Base-by-base conservation (phyloP, 64 coral and sea anemone species). In the Dendronephthya gigantea region DNA sequence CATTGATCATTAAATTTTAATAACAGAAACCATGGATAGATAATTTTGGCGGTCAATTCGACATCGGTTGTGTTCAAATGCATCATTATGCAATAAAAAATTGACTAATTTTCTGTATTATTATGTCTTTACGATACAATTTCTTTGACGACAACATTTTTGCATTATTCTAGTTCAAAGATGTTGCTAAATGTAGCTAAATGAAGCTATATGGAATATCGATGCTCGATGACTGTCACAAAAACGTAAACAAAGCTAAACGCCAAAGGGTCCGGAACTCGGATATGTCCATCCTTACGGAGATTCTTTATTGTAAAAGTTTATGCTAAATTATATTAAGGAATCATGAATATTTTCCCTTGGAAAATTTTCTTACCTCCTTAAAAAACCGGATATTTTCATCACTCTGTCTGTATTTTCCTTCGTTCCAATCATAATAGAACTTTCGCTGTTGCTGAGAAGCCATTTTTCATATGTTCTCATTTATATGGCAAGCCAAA, bases 1-100 rank as follows among this genome's bases (percentile, higher is more conserved):
- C 6, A 66, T 66, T 66, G 29, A n/a, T 66, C 58, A 66, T 66
- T 66, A 66, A 66, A 66, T 66, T n/a, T 66, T 66, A 66, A 66
- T 66, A 66, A 45, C 41, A 45, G 4, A 45, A 6, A 4, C 41
- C 41, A 45, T 45, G 41, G 41, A 45, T 45, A 45, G 4, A n/a
- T n/a, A n/a, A 66, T 66, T 66, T 66, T 66, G 58, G 58, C 58
- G 58, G 58, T 66, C 58, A 66, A 66, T n/a, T 66, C 22, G 19
- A 30, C 29, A 66, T 66, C 2, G 19, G 29, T 30, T 66, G 19
- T n/a, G 14, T 22, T n/a, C n/a, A n/a, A n/a, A n/a, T n/a, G 58
- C 58, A 66, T 66, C 6, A 66, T 6, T n/a, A n/a, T n/a, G n/a
- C n/a, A n/a, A n/a, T n/a, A n/a, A n/a, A n/a, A n/a, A n/a, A n/a